Percentiles rank a stretch among this genome's conserved stretches.
Conservation (phyloP, 2,113 vertebrate genomes). For the Syrmaticus mikado region DNA sequence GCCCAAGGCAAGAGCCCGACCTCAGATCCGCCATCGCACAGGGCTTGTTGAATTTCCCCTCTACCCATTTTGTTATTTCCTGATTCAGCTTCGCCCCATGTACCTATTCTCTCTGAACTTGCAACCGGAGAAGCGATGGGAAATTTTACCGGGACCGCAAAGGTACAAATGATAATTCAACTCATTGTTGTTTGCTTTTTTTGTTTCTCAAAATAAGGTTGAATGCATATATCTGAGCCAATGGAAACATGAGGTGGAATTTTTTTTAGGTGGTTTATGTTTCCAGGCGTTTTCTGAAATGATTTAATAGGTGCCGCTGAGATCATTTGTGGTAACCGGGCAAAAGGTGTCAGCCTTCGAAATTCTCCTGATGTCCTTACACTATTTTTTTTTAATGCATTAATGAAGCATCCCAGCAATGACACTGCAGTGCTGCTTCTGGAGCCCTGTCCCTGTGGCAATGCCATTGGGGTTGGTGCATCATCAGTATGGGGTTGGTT, state of each 20-base stretch:
- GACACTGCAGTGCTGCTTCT: too few relatives aligned
- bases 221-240: neutral
- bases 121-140: neutral
- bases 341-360: neutral
- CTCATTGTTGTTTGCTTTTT: neutral
- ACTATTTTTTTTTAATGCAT: neutral
- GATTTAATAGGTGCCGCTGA: conserved; percentile 8
- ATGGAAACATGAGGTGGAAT: conserved; percentile 34
- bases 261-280: conserved; percentile 23
- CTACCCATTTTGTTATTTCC: neutral
- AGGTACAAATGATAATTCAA: neutral
- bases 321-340: neutral
- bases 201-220: neutral
- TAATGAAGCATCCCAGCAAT: neutral
- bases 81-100: neutral
- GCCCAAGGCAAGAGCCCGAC: neutral
- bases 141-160: neutral
- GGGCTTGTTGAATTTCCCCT: neutral
- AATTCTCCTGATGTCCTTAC: neutral
- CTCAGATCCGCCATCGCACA: neutral
- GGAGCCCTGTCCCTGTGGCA: neutral
- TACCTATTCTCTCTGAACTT: neutral
- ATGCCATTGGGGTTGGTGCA: neutral
- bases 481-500: fast-evolving
- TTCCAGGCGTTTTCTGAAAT: conserved; percentile 21